These are phyloP conservation scores for Melipona bicolor DNA, from an alignment of 2,888 invertebrate species.

Conservation along the genomic window DNA sequence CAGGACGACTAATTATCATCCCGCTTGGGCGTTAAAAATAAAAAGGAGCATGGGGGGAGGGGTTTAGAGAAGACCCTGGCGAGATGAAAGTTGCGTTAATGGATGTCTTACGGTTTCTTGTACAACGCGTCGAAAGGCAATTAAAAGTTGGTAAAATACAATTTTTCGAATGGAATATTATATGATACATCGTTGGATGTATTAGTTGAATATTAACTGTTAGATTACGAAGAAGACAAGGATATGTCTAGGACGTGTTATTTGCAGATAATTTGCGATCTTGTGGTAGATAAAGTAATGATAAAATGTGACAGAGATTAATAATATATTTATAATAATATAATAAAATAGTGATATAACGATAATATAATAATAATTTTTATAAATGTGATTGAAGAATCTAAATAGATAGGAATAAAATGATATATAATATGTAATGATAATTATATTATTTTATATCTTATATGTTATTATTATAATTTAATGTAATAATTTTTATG, in stretches of 20 bases:
- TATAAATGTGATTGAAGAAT: too few species aligned
- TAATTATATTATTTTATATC: too few species aligned
- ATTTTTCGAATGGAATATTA: neutral
- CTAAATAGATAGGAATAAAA: too few species aligned
- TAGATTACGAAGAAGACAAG: neutral
- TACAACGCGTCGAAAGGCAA: too few species aligned
- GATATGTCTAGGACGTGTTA: neutral
- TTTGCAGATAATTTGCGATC: neutral
- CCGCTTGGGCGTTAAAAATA: neutral
- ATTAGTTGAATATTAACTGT: neutral
- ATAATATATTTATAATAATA: too few species aligned
- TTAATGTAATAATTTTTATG: too few species aligned
- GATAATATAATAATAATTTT: too few species aligned
- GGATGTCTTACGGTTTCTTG: neutral
- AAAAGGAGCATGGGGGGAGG: neutral
- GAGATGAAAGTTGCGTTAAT: neutral
- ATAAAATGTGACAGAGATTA: too few species aligned
- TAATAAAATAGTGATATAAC: neutral
- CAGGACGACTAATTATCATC: constrained; percentile 5
- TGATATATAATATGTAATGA: too few species aligned
- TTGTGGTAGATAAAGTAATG: fast-evolving
- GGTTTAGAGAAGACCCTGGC: neutral
- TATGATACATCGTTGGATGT: neutral
- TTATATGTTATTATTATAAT: too few species aligned
- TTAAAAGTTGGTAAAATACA: neutral